Base-by-base conservation (phyloP, 2,797 vertebrate species). In the Remorina albescens region DNA sequence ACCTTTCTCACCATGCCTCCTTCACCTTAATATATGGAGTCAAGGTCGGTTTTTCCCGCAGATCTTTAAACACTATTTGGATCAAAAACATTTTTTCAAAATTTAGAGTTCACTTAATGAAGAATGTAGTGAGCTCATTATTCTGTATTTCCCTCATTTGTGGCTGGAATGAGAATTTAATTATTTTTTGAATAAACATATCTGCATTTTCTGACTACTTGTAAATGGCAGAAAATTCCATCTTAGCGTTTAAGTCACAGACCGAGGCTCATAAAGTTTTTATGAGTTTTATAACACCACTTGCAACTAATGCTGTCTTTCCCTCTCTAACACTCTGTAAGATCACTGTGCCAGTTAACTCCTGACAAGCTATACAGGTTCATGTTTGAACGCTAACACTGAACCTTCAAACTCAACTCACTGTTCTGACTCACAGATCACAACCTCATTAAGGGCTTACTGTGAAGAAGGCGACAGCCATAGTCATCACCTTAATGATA, bases 191-290 rank as follows among this genome's bases (percentile, higher is more conserved):
- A 65, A 39, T 37, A 10, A 53, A n/a, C 6, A 44, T 15, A 25
- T 26, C 6, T 25, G 2, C 19, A 46, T 62, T 61, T 60, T 60
- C 1, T 64, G 26, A 62, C 60, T 13, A 19, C 0, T 23, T 62
- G 15, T n/a, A 30, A 37, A 5, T 21, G 26, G 46, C 36, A 16
- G 5, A 49, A 60, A 63, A 75, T 70, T 15, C 18, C 26, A 50
- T 21, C 42, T 49, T 3, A 23, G 26, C 50, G 30, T 54, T n/a
- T 61, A 23, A 23, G 34, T 21, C 23, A 63, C 37, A 18, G 63
- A 32, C 15, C 41, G 46, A 67, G 50, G n/a, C 36, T 76, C 25
- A 26, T 63, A 25, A 50, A 53, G 51, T 69, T 77, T n/a, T n/a
- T n/a, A n/a, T n/a, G n/a, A n/a, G n/a, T n/a, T n/a, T n/a, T n/a